phyloP scores from a whole-genome alignment of 2,113 vertebrate species.

The Ginglymostoma cirratum region DNA sequence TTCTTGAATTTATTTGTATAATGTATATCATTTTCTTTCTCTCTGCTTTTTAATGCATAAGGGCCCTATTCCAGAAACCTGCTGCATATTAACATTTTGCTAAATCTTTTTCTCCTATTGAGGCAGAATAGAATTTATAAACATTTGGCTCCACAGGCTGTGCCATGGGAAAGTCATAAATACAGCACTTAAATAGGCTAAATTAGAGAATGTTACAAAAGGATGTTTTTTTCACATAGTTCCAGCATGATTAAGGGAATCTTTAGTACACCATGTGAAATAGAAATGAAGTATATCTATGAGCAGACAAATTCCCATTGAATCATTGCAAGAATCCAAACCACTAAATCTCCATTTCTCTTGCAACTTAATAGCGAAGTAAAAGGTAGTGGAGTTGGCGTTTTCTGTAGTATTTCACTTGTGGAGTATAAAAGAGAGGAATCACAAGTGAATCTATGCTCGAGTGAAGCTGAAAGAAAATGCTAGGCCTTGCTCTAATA shows the following conservation, averaged over 20 bases:
- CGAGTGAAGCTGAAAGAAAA: neutral
- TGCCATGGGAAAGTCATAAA: conserved; percentile 16
- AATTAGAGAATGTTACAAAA: neutral
- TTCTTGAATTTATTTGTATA: conserved; percentile 21
- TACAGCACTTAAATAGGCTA: conserved; percentile 13
- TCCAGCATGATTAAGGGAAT: neutral
- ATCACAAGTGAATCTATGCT: neutral
- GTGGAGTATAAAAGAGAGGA: neutral
- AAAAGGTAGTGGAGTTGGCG: neutral
- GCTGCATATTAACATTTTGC: neutral
- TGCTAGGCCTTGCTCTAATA: neutral
- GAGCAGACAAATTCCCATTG: neutral
- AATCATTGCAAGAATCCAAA: neutral
- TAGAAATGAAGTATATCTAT: neutral
- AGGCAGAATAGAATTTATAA: conserved; percentile 3
- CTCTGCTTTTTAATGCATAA: neutral
- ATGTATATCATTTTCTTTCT: conserved; percentile 11
- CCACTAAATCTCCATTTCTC: neutral
- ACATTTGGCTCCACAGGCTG: conserved; percentile 15
- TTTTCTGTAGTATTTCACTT: neutral
- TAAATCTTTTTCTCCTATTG: conserved; percentile 17
- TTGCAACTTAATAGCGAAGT: too few relatives aligned
- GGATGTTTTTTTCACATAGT: neutral
- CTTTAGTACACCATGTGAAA: neutral
- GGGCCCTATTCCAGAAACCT: neutral